phyloP scores from a whole-genome alignment of 2,797 vertebrate genomes.

The Ambastaia sidthimunki region DNA sequence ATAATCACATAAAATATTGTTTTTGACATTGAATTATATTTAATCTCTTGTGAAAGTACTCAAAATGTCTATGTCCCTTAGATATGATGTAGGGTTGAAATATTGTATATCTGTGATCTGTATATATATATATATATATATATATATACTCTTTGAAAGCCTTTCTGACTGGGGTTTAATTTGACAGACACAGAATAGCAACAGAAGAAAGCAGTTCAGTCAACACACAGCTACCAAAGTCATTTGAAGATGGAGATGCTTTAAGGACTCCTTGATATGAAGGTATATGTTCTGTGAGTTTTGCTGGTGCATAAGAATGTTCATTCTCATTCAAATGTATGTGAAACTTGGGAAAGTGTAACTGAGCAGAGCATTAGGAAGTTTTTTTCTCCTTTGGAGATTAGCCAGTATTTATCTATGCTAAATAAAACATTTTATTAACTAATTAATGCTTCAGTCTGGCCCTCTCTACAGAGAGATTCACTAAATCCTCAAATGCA shows the following conservation, averaged over 20 bases:
- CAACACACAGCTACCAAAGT: too few relatives aligned
- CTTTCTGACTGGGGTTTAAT: too few relatives aligned
- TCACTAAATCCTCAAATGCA: constrained; percentile 4
- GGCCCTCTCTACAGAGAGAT: background rate
- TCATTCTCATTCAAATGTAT: constrained; percentile 11
- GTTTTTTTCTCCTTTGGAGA: constrained; percentile 78
- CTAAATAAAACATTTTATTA: constrained; percentile 83
- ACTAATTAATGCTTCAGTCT: constrained; percentile 77
- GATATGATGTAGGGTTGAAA: background rate
- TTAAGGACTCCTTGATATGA: too few relatives aligned
- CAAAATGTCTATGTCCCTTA: constrained; percentile 55
- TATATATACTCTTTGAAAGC: too few relatives aligned
- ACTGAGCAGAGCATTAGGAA: constrained; percentile 78
- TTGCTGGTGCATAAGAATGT: too few relatives aligned
- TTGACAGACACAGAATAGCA: too few relatives aligned
- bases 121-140: too few relatives aligned
- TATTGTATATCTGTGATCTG: constrained; percentile 13
- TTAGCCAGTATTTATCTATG: constrained; percentile 81
- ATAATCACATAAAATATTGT: background rate
- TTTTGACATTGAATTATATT: constrained; percentile 1
- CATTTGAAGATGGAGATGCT: too few relatives aligned
- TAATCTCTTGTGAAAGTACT: background rate
- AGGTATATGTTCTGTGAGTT: too few relatives aligned
- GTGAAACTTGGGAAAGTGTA: constrained; percentile 73
- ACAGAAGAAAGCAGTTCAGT: too few relatives aligned